Base-by-base conservation (phyloP, 2,113 vertebrate species). In the Plecturocebus donacophilus region DNA sequence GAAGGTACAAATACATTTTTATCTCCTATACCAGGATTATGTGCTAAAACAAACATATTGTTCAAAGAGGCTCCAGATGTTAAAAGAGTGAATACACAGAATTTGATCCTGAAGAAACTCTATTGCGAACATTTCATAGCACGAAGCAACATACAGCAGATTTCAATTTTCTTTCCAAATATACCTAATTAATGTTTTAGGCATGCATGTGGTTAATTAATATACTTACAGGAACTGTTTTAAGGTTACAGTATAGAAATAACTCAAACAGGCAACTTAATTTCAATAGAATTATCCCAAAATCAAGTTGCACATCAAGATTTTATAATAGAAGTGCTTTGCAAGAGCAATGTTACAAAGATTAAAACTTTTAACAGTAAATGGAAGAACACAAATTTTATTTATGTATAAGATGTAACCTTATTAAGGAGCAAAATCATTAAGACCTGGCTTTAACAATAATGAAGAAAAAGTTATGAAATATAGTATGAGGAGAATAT, bases 21-120 rank as follows among this genome's bases (percentile, higher is more conserved):
- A 49, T 42, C 8, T 94, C 64, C 35, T 61, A 86, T 42, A 77
- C 19, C 19, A 54, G 90, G 8, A 8, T 83, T 84, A 66, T 8
- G 21, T 87, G 64, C 2, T 19, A 93, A 96, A 95, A 90, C 12
- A 96, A 95, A 90, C 12, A 83, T 32, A 71, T 4, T 58, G 47
- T 71, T 87, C 90, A 96, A 85, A 79, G 32, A 49, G 70, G 56
- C 32, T 89, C 77, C 8, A 71, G 8, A 92, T 85, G 61, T 85
- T 92, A 35, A 92, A 96, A 88, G 12, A 96, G 17, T 83, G 30
- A 76, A 19, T 83, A 92, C 25, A 8, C 38, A 97, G 54, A 93
- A 88, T 71, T 97, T 87, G 93, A 95, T 89, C 66, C 76, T 77
- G n/a, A 87, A 95, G 80, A 95, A 91, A 95, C 76, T 45, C 42